These are phyloP conservation scores for Belgica antarctica DNA, from an alignment of 2,888 invertebrate species.

Conservation along the genomic window DNA sequence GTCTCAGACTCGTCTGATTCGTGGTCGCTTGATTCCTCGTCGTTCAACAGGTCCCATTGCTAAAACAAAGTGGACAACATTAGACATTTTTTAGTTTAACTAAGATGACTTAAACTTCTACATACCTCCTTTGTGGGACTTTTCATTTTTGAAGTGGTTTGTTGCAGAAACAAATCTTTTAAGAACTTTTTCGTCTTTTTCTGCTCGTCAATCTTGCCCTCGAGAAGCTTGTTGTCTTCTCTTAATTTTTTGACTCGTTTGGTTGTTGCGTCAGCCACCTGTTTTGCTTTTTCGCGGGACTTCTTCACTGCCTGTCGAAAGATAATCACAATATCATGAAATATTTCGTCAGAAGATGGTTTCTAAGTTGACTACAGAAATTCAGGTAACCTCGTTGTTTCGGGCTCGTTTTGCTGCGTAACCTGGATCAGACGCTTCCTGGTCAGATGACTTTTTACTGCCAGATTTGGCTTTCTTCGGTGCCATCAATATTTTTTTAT, in stretches of 20 bases:
- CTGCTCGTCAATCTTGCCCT: conserved; percentile 37
- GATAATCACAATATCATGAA: neutral
- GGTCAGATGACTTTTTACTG: no score
- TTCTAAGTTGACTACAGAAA: neutral
- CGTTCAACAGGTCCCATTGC: conserved; percentile 4
- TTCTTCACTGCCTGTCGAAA: conserved; percentile 32
- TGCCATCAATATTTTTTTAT: no score
- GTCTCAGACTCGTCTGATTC: no score
- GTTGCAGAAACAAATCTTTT: conserved; percentile 29
- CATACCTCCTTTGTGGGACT: neutral
- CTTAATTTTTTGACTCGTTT: conserved; percentile 23
- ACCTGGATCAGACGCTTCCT: no score
- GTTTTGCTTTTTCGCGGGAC: conserved; percentile 25
- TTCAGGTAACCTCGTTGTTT: conserved; percentile 36
- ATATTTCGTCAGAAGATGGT: no score
- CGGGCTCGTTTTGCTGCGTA: conserved; percentile 7
- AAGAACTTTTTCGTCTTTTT: conserved; percentile 36
- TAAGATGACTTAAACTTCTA: neutral
- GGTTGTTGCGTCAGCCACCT: conserved; percentile 27
- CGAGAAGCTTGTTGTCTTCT: conserved; percentile 29
- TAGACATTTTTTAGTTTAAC: neutral
- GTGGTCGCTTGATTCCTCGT: neutral
- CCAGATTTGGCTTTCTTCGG: no score
- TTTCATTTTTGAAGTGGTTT: conserved; percentile 13
- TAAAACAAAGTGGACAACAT: neutral